phyloP scores from a whole-genome alignment of 2,113 vertebrate species.

The Epinephelus fuscoguttatus region DNA sequence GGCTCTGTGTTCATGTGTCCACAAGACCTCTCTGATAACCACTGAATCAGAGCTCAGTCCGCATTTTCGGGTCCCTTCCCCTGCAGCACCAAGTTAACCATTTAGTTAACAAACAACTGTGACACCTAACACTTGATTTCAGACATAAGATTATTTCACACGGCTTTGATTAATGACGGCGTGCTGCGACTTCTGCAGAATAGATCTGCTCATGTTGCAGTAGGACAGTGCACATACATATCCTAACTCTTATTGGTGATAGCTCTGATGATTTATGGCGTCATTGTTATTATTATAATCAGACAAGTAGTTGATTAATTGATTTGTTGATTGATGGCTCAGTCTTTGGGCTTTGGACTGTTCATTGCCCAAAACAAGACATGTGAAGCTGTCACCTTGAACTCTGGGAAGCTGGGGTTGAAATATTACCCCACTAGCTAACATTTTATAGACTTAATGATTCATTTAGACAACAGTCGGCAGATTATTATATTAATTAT shows the following conservation, averaged over 20 bases:
- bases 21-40: neutral
- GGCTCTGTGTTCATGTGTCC: neutral
- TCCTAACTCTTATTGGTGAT: neutral
- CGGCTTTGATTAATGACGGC: neutral
- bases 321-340: neutral
- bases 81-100: slow-evolving; percentile 13
- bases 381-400: too few species aligned
- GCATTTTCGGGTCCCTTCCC: neutral
- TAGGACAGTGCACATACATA: neutral
- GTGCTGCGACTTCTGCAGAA: neutral
- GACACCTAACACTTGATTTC: neutral
- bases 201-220: neutral
- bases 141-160: neutral
- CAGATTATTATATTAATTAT: too few species aligned
- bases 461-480: too few species aligned
- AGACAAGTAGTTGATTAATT: neutral
- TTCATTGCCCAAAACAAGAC: too few species aligned
- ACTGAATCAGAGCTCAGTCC: neutral
- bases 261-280: neutral
- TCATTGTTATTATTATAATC: neutral
- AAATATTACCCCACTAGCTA: too few species aligned
- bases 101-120: slow-evolving; percentile 10
- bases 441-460: too few species aligned
- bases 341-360: too few species aligned
- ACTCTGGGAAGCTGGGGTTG: too few species aligned